phyloP scores from a whole-genome alignment of 2,797 vertebrate species.

The Potorous gilbertii region DNA sequence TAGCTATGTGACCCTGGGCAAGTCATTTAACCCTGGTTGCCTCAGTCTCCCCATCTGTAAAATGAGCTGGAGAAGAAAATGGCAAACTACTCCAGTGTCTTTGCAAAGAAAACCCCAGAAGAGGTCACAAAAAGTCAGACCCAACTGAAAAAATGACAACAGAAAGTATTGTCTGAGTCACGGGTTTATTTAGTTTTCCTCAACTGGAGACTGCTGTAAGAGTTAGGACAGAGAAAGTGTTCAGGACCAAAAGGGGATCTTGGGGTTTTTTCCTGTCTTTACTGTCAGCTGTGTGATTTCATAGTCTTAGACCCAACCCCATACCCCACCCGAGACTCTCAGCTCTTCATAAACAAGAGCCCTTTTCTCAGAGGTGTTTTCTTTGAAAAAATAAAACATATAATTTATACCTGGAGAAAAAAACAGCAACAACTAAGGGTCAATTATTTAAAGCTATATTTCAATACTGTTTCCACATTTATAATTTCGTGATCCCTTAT shows the following conservation, averaged over 20 bases:
- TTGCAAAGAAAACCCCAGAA: no score
- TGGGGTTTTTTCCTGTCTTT: background rate
- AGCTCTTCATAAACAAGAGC: constrained; percentile 31
- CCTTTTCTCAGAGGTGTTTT: constrained; percentile 2
- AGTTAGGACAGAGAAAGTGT: background rate
- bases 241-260: background rate
- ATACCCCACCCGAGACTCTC: background rate
- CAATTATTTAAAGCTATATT: constrained; percentile 17
- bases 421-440: background rate
- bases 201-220: background rate
- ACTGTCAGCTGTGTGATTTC: background rate
- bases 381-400: background rate
- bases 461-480: constrained; percentile 7
- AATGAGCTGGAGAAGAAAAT: no score
- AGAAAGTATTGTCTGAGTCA: fast-evolving
- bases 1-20: no score
- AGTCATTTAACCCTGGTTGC: no score
- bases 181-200: background rate
- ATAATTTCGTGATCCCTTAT: constrained; percentile 5
- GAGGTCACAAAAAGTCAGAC: background rate
- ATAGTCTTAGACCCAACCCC: background rate
- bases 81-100: no score
- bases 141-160: background rate
- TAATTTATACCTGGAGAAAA: background rate
- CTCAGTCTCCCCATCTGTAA: no score